These are phyloP conservation scores for Gallinago solitaria DNA, from an alignment of 2,797 vertebrate species.

Conservation along the genomic window DNA sequence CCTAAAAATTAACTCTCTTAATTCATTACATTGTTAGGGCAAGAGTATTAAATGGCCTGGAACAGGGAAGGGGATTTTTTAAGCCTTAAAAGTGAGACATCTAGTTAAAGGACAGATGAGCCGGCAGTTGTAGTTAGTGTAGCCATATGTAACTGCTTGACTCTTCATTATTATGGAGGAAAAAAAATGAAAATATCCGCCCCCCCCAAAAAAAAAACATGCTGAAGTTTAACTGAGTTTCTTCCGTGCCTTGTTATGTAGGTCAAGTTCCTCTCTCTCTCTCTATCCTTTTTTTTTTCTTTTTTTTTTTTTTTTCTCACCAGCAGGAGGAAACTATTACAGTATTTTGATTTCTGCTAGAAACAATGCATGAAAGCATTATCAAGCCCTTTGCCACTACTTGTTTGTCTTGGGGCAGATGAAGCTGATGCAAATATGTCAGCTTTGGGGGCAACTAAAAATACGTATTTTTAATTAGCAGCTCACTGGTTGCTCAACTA, in stretches of 20 bases:
- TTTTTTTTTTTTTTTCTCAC: background rate
- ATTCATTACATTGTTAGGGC: background rate
- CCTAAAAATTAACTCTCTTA: background rate
- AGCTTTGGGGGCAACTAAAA: background rate
- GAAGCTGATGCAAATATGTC: constrained; percentile 7
- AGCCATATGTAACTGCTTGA: background rate
- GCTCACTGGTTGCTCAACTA: background rate
- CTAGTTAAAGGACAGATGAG: background rate
- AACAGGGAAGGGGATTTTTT: background rate
- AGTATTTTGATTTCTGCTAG: constrained; percentile 56
- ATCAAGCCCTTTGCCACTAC: background rate
- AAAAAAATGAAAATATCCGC: background rate
- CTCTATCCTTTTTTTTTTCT: background rate
- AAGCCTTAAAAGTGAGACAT: background rate
- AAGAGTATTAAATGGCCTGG: background rate
- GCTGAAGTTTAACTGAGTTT: constrained; percentile 38
- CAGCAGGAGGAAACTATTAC: constrained; percentile 43
- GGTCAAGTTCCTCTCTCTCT: constrained; percentile 34
- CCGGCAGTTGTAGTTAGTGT: background rate
- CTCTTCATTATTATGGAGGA: background rate
- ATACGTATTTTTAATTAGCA: background rate
- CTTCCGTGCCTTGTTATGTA: constrained; percentile 54
- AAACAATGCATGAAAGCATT: constrained; percentile 35
- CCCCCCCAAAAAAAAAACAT: background rate
- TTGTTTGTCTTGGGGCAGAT: constrained; percentile 9